Conservation (phyloP, 1,140 invertebrate genomes). For the Polyergus mexicanus region DNA sequence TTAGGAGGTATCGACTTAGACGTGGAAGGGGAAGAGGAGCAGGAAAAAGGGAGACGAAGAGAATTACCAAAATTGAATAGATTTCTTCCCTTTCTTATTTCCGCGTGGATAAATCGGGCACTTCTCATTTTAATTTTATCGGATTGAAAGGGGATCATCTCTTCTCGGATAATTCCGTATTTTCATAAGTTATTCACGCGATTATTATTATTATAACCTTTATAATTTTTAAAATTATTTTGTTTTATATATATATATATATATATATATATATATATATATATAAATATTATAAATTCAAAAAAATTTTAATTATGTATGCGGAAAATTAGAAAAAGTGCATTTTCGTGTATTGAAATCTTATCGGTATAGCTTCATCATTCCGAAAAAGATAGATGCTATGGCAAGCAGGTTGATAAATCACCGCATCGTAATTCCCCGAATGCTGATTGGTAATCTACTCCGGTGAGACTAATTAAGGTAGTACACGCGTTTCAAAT, state of each 20-base stretch:
- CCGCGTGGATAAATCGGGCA: background rate
- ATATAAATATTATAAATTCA: no score
- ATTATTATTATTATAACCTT: background rate
- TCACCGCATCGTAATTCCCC: conserved; percentile 60
- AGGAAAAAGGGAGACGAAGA: background rate
- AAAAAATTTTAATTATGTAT: no score
- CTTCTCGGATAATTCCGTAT: background rate
- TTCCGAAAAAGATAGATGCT: background rate
- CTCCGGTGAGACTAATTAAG: conserved; percentile 70
- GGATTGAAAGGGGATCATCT: background rate
- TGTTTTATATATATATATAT: background rate
- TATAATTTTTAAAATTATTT: background rate
- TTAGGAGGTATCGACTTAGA: conserved; percentile 56
- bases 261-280: no score
- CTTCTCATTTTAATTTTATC: conserved; percentile 7
- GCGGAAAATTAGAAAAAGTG: conserved; percentile 9
- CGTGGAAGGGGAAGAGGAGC: background rate
- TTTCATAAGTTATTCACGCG: background rate
- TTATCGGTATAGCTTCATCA: background rate
- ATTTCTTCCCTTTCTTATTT: conserved; percentile 26
- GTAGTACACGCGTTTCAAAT: conserved; percentile 50
- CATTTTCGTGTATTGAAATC: conserved; percentile 9
- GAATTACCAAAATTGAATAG: conserved; percentile 40
- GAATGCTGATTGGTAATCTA: conserved; percentile 71
- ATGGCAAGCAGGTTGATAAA: conserved; percentile 36